Base-by-base conservation (phyloP, 2,888 invertebrate species). In the Cotesia congregata region DNA sequence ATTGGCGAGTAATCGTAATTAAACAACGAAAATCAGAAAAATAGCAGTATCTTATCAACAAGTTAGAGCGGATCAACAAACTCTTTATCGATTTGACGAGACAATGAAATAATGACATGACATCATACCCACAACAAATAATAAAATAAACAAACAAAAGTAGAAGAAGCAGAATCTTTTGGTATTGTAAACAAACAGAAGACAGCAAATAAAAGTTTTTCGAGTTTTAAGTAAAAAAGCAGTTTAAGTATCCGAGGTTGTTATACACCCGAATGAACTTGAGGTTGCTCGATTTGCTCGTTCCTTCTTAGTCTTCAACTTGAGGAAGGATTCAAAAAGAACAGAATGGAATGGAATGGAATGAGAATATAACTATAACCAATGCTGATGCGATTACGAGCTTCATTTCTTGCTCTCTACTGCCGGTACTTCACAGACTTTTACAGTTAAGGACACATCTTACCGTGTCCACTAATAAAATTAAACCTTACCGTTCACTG, bases 371-470 rank as follows among this genome's bases (percentile, higher is more conserved):
- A 77, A 75, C 77, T 80, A 81, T 81, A 77, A 75, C 77, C 80
- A 76, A 79, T 77, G 80, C 75, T 79, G 78, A 80, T 80, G 79
- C 74, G 80, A 82, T 80, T 82, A 82, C 80, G 78, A 81, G 80
- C 81, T 77, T 78, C 78, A 67, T 81, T 79, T 81, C 82, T 80
- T 81, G 79, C 80, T 76, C 77, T 79, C 76, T 78, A 77, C 69
- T 77, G 79, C 78, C 76, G 78, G 71, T 77, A 77, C 75, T 65
- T 77, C 80, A 72, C 77, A 75, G 77, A 68, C 78, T 79, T 85
- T 84, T 85, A 86, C 85, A 84, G 86, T 85, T 86, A 86, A 86
- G 81, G 81, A 83, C 81, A 82, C 82, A 77, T 80, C 79, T 79
- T 76, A 73, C 69, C 75, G 69, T 50, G 76, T 64, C 71, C 77